phyloP scores from a whole-genome alignment of 1,140 invertebrate genomes.

The Oryzaephilus surinamensis region DNA sequence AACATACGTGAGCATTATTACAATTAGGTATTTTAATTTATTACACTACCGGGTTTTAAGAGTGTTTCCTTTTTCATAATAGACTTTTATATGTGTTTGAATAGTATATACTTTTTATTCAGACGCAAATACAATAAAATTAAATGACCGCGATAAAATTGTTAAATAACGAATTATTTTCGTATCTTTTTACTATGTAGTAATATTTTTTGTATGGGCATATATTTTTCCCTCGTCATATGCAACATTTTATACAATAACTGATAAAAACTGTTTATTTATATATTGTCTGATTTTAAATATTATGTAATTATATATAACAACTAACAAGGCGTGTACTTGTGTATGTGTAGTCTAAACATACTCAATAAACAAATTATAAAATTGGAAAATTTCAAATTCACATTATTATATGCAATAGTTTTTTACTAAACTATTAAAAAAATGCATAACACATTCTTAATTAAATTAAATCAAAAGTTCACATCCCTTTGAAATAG shows the following conservation, averaged over 20 bases:
- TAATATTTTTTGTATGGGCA: not conserved
- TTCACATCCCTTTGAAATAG: too few relatives aligned
- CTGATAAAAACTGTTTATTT: not conserved
- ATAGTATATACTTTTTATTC: not conserved
- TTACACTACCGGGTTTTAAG: too few relatives aligned
- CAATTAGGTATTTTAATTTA: constrained; percentile 10
- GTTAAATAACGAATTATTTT: constrained; percentile 2
- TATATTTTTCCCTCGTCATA: not conserved
- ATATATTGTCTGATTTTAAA: not conserved
- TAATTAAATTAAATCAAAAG: not conserved
- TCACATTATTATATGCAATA: not conserved
- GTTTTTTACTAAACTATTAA: not conserved
- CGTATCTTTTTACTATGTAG: not conserved
- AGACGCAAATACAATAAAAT: not conserved
- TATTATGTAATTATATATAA: not conserved
- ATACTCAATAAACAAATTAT: too few relatives aligned
- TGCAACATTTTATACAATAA: not conserved
- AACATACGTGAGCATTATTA: constrained; percentile 8
- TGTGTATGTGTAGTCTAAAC: too few relatives aligned
- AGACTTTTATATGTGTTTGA: constrained; percentile 1
- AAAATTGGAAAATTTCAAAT: too few relatives aligned
- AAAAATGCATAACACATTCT: not conserved
- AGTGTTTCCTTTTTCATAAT: constrained; percentile 7
- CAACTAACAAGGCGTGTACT: too few relatives aligned
- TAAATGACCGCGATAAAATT: too few relatives aligned